These are phyloP conservation scores for Erpornis zantholeuca DNA, from an alignment of 2,113 vertebrate species.

Conservation along the genomic window DNA sequence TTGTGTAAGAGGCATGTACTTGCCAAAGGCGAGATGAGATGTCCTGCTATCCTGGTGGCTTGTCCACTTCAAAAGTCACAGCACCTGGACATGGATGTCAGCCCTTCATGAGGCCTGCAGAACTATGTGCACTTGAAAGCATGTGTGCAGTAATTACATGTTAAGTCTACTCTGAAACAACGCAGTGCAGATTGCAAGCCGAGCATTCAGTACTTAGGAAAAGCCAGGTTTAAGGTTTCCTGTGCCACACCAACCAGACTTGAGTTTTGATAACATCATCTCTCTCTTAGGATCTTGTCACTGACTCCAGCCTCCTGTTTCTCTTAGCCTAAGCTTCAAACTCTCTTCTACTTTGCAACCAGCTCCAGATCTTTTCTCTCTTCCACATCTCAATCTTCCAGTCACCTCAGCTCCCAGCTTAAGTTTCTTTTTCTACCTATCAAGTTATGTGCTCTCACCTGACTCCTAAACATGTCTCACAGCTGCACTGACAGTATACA, in stretches of 20 bases:
- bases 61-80: not conserved
- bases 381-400: not conserved
- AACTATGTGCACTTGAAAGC: not conserved
- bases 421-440: not conserved
- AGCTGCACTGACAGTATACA: not conserved
- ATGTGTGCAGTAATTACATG: accelerated
- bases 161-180: not conserved
- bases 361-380: not conserved
- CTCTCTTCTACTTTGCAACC: not conserved
- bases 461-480: not conserved
- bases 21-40: not conserved
- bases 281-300: not conserved
- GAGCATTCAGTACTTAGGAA: not conserved
- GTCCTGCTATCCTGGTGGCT: not conserved
- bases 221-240: not conserved
- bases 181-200: not conserved
- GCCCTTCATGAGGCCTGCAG: not conserved
- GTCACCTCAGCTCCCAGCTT: not conserved
- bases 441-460: not conserved
- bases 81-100: not conserved
- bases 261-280: not conserved
- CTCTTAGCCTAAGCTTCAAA: not conserved
- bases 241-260: not conserved
- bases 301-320: not conserved
- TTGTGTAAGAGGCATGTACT: not conserved